Base-by-base conservation (phyloP, 1,140 invertebrate species). In the Prorops nasuta region DNA sequence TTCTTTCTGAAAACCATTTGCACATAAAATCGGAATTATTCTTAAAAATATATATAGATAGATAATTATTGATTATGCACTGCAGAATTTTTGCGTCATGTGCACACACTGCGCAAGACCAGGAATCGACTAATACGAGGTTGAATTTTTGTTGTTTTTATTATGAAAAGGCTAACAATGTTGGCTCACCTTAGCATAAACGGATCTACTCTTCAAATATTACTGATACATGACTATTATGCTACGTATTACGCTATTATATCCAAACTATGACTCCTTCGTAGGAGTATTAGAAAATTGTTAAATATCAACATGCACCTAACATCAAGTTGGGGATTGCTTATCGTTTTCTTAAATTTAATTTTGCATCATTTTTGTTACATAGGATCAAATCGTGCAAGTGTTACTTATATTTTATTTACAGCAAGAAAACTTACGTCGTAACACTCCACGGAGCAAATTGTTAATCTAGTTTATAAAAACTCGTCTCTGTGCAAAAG, bases 241-340 rank as follows among this genome's bases (percentile, higher is more conserved):
- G 22, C 40, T 28, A 28, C 39, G 49, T 55, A 51, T 41, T 36
- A 38, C 51, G 47, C 14, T 54, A 20, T 46, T 60, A 58, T 43
- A 35, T 37, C 35, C 47, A 50, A 60, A 60, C 24, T 28, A 28
- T 6, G 10, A 28, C 31, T 55, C 54, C 47, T 54, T 39, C 28
- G 45, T 41, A 54, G 43, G 42, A 43, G 54, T 58, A 51, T 51
- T 58, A 62, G 60, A 61, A 56, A 60, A 16, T 61, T 54, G 35
- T 63, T 61, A 58, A 40, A 62, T 56, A 63, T 63, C 49, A 36
- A 63, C 60, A 62, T 63, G 60, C 59, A 62, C 39, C 60, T 63
- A 63, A 62, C 52, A 63, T 62, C n/a, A n/a, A 41, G 50, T 59
- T 40, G 46, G 44, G 44, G 53, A 63, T 62, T 62, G 60, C 55